Evolutionary conservation across 2,888 invertebrate species (phyloP).

Genomic region (Cerastoderma edule): DNA sequence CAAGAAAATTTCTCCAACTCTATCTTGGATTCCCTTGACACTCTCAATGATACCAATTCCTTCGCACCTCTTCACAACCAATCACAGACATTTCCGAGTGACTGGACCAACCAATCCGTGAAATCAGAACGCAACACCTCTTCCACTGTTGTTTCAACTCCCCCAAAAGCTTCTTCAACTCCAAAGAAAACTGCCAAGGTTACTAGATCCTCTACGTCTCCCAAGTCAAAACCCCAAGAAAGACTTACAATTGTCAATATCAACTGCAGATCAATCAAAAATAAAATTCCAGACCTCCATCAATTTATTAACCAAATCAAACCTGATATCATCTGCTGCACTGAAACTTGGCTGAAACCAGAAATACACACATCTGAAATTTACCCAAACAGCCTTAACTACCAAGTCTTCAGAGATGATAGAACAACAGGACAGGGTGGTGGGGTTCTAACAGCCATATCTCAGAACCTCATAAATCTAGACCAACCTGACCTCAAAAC

Average conservation of each 20-base stretch:
- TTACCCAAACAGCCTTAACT: conserved; percentile 9
- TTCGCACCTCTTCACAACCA: too few species aligned
- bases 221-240: conserved; percentile 4
- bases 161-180: too few species aligned
- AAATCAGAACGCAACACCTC: too few species aligned
- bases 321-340: conserved; percentile 33
- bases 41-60: too few species aligned
- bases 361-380: conserved; percentile 32
- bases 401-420: conserved; percentile 17
- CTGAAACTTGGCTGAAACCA: conserved; percentile 37
- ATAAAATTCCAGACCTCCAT: conserved; percentile 34
- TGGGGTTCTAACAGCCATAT: conserved; percentile 28
- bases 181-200: too few species aligned
- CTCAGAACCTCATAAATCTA: conserved; percentile 6
- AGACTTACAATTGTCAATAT: conserved; percentile 20
- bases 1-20: too few species aligned
- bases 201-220: too few species aligned
- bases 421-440: conserved; percentile 3
- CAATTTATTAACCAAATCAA: conserved; percentile 25
- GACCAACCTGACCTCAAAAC: conserved; percentile 30
- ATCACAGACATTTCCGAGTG: too few species aligned
- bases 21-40: too few species aligned
- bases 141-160: too few species aligned
- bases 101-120: too few species aligned
- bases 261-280: conserved; percentile 30